phyloP scores from a whole-genome alignment of 1,140 invertebrate genomes.

The Saccostrea cuccullata region DNA sequence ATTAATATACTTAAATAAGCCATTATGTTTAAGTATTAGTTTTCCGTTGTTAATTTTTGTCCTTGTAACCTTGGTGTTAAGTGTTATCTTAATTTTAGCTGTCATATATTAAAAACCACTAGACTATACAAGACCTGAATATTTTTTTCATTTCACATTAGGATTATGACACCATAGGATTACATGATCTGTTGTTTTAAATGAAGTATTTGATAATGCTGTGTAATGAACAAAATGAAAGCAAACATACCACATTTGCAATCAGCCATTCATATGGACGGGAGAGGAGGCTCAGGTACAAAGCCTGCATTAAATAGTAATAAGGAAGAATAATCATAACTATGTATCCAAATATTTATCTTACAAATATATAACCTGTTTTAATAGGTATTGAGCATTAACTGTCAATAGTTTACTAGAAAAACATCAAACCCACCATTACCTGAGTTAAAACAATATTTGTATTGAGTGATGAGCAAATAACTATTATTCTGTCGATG shows the following conservation, averaged over 20 bases:
- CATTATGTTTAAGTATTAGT: no score
- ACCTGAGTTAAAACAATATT: slow-evolving; percentile 63
- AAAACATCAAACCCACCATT: not conserved
- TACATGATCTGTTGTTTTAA: no score
- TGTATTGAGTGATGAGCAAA: slow-evolving; percentile 58
- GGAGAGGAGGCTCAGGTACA: slow-evolving; percentile 61
- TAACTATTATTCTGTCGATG: slow-evolving; percentile 56
- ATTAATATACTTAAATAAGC: no score
- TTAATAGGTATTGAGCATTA: not conserved
- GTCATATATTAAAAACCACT: no score
- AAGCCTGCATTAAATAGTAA: slow-evolving; percentile 44
- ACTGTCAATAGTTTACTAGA: no score
- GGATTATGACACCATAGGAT: no score
- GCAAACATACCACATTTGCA: slow-evolving; percentile 62
- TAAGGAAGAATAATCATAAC: not conserved
- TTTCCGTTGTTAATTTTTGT: no score
- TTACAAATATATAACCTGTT: not conserved
- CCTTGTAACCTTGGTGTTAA: no score
- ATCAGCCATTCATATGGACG: slow-evolving; percentile 67
- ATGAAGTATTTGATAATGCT: no score
- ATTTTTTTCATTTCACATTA: no score
- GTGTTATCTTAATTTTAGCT: no score
- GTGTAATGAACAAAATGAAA: not conserved
- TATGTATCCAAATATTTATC: not conserved
- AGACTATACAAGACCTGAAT: no score